Evolutionary conservation across 2,888 invertebrate genomes (phyloP), one percentile per base, ranked within the genome.

Genomic region (Craniophora ligustri): DNA sequence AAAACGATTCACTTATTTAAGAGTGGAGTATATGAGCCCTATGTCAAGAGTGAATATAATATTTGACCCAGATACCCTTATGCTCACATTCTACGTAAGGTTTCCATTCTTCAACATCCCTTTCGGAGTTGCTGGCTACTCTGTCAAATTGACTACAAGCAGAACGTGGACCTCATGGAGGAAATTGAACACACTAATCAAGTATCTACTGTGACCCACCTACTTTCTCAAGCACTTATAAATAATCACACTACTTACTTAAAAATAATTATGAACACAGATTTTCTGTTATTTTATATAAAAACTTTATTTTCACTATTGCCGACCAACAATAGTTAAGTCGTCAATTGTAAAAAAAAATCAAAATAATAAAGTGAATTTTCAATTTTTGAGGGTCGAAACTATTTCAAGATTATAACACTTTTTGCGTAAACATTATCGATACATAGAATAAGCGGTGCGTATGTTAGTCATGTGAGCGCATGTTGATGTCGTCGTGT

Each of bases 271-370:
- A 54, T 10, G 13, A 54, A 65, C 54, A 46, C 49, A 36, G 21
- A 26, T 44, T 34, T 38, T 32, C 32, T 39, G 30, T 50, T 35
- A 61, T 49, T 60, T 67, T 75, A 82, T 83, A 78, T 80, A 72
- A 85, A 85, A 87, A 72, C 72, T 87, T 87, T 88, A 89, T 84
- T 90, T 85, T 87, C 82, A 85, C 85, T 88, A 90, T 85, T 86
- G 88, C 81, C 89, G 88, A 86, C 84, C 77, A 89, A 91, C 91
- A 89, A 91, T 82, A 89, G 87, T 91, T 79, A 82, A 68, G 83
- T 81, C 89, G 87, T 79, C 89, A 89, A 89, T 85, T 87, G 85
- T 88, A 91, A 89, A 91, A 88, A 85, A 86, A 86, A 86, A 85
- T 83, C 79, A 84, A 88, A 86, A 85, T 84, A 85, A 83, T 87